Conservation (phyloP, 1,140 invertebrate genomes). For the Lasioglossum baleicum region DNA sequence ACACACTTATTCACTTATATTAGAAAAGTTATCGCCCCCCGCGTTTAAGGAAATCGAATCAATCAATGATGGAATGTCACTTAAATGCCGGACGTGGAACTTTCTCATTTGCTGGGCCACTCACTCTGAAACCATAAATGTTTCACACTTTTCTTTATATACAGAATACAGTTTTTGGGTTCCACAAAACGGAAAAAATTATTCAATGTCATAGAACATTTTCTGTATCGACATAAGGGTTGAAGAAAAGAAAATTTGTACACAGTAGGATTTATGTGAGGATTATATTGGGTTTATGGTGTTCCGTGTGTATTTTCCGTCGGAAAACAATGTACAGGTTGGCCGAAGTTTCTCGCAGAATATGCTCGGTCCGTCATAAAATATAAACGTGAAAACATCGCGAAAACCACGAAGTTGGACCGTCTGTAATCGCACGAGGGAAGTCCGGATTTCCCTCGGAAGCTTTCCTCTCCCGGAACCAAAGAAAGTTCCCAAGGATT, state of each 20-base stretch:
- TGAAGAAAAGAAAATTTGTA: too few relatives aligned
- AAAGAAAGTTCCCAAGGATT: constrained; percentile 41
- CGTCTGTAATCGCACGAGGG: neutral
- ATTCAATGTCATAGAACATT: too few relatives aligned
- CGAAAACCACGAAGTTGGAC: constrained; percentile 23
- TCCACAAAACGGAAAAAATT: too few relatives aligned
- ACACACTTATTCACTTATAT: constrained; percentile 45
- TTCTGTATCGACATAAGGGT: too few relatives aligned
- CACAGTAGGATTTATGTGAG: too few relatives aligned
- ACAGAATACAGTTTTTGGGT: too few relatives aligned
- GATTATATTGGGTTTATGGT: neutral
- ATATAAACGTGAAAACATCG: constrained; percentile 22
- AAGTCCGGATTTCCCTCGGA: constrained; percentile 54
- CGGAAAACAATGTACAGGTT: neutral
- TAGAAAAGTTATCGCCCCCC: constrained; percentile 48
- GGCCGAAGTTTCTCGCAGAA: neutral
- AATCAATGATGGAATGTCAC: constrained; percentile 19
- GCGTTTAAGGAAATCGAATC: constrained; percentile 38
- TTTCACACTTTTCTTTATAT: too few relatives aligned
- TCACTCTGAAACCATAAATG: too few relatives aligned
- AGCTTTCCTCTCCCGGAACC: constrained; percentile 41
- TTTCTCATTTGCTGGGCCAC: too few relatives aligned
- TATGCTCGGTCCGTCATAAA: neutral
- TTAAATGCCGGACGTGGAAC: neutral
- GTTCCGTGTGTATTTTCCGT: too few relatives aligned